Conservation (phyloP, 2,113 vertebrate species). For the Hepsetus odoe region DNA sequence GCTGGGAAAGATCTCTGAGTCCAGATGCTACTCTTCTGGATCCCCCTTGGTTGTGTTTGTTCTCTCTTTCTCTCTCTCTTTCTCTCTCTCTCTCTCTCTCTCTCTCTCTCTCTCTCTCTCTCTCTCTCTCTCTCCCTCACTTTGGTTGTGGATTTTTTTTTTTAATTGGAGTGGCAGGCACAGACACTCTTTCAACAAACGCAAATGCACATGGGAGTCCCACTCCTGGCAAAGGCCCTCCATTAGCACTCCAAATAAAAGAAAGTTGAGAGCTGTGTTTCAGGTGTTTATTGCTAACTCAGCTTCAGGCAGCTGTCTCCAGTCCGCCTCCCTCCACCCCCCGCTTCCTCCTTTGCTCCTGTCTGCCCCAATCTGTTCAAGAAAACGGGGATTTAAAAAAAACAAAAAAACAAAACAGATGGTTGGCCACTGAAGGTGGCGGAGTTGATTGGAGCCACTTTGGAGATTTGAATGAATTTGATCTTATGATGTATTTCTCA, state of each 20-base stretch:
- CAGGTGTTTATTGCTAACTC: conserved; percentile 74
- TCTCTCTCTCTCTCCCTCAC: conserved; percentile 36
- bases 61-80: background rate
- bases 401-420: conserved; percentile 10
- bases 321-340: conserved; percentile 42
- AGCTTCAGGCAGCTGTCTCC: conserved; percentile 60
- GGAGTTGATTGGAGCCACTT: background rate
- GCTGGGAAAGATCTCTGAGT: conserved; percentile 90
- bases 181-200: conserved; percentile 81
- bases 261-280: conserved; percentile 67
- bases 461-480: background rate
- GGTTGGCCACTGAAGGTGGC: background rate
- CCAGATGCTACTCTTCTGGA: conserved; percentile 89
- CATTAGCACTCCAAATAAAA: conserved; percentile 74
- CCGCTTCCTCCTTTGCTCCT: conserved; percentile 12
- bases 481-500: conserved; percentile 3
- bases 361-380: conserved; percentile 36
- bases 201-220: conserved; percentile 75
- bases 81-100: conserved; percentile 22
- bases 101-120: conserved; percentile 64
- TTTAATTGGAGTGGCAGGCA: conserved; percentile 88
- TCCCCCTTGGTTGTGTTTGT: background rate
- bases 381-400: background rate
- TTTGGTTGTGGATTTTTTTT: conserved; percentile 73
- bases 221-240: conserved; percentile 76